Percentiles rank a stretch among this genome's conserved stretches.
Evolutionary conservation across 1,140 invertebrate species (phyloP).

Genomic region (Oryzaephilus surinamensis): DNA sequence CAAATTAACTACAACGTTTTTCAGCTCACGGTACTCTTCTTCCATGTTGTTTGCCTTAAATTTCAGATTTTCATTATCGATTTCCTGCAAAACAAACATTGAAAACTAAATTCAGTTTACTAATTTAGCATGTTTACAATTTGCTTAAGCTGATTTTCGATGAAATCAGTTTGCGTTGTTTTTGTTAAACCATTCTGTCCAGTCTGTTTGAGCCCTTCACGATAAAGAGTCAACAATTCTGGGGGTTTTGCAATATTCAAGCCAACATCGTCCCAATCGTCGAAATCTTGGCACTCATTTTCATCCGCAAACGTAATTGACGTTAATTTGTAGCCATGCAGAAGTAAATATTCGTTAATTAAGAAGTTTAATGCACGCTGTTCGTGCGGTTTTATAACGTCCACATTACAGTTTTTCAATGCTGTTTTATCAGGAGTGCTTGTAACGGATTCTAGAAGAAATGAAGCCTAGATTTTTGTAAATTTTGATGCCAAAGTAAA

Average conservation of each 20-base stretch:
- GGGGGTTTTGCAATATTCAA: conserved; percentile 75
- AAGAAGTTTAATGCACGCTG: conserved; percentile 77
- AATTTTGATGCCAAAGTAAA: conserved; percentile 11
- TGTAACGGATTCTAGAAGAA: conserved; percentile 49
- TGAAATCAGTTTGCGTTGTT: conserved; percentile 37
- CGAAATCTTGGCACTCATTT: conserved; percentile 87
- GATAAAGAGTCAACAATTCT: conserved; percentile 64
- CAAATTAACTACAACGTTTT: background rate
- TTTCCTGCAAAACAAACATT: background rate
- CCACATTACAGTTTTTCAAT: conserved; percentile 31
- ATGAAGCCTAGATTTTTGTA: conserved; percentile 1
- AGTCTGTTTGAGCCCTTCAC: conserved; percentile 50
- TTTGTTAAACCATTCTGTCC: conserved; percentile 34
- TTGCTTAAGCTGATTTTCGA: conserved; percentile 31
- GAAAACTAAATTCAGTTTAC: background rate
- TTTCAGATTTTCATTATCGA: conserved; percentile 1
- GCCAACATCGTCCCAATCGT: conserved; percentile 89
- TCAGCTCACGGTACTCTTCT: background rate
- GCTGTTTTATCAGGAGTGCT: conserved; percentile 40
- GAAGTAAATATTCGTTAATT: conserved; percentile 77
- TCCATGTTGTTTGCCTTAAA: conserved; percentile 2
- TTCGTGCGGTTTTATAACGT: conserved; percentile 70
- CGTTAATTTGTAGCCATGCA: conserved; percentile 75
- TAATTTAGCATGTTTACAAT: background rate
- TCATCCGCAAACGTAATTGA: conserved; percentile 89